phyloP scores from a whole-genome alignment of 2,113 vertebrate species.

The Rhineura floridana region DNA sequence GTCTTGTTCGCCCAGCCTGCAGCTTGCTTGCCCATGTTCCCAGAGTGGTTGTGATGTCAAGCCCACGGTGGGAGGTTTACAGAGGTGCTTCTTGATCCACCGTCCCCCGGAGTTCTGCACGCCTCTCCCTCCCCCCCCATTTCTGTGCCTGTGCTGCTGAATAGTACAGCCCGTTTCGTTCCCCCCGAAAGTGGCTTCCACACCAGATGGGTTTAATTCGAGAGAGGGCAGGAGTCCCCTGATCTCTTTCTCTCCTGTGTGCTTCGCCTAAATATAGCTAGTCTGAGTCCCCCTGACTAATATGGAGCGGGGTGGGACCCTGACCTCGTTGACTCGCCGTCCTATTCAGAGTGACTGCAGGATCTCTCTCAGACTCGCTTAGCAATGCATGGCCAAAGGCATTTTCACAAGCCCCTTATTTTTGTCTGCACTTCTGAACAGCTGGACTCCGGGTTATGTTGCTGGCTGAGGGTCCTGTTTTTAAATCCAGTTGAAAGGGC shows the following conservation, averaged over 20 bases:
- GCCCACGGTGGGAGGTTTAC: neutral
- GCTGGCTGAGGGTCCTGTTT: neutral
- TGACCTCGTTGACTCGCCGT: conserved; percentile 56
- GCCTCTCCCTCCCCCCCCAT: conserved; percentile 2
- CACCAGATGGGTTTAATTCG: neutral
- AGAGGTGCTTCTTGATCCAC: neutral
- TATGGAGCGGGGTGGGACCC: conserved; percentile 41
- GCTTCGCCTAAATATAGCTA: conserved; percentile 74
- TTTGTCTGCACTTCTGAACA: no score
- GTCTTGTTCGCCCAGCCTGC: conserved; percentile 30
- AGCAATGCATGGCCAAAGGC: neutral
- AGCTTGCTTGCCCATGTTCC: conserved; percentile 45
- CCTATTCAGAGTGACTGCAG: conserved; percentile 53
- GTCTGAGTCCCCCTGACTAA: conserved; percentile 50
- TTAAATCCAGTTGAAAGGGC: neutral
- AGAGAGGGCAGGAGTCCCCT: conserved; percentile 4
- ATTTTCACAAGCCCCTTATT: neutral
- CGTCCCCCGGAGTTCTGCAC: neutral
- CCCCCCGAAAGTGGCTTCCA: neutral
- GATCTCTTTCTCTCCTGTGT: conserved; percentile 52
- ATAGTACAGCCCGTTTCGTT: neutral
- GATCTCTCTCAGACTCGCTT: neutral
- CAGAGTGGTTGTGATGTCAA: conserved; percentile 2
- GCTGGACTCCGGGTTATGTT: neutral
- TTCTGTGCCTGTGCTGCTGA: neutral